Evolutionary conservation across 2,113 vertebrate genomes (phyloP), one percentile per base, ranked within the genome.

Genomic region (Strix aluco): DNA sequence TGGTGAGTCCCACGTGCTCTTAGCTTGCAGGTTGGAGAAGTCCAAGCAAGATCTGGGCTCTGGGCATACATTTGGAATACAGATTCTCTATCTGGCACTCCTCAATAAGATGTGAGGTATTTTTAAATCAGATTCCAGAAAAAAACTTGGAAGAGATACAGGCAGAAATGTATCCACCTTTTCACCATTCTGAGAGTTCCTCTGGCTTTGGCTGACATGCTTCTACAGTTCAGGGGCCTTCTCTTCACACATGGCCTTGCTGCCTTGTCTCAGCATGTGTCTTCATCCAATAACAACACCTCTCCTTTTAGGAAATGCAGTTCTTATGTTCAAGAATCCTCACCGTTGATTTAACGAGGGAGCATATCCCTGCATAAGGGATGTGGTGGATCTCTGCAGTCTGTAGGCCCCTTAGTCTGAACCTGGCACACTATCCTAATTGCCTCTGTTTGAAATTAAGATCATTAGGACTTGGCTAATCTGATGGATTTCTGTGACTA

Each of bases 1-100:
- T 85, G 7, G 2, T 9, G 27, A 79, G 27, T 44, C 46, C 66
- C 10, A 5, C 0, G 0, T 69, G 36, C 14, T 81, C 49, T 75
- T 91, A 69, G 20, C 27, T 82, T 94, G 40, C 66, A 79, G n/a
- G 27, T 52, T 85, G 69, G 52, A 84, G 80, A 38, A 72, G 10
- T 46, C 46, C n/a, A 75, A 75, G n/a, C 34, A 66, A 59, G 82
- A 61, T 82, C 30, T 34, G 30, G 16, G 11, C 52, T 74, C 23
- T 71, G 49, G 73, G 14, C 47, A 52, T 81, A 40, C 3, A 5
- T 73, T 87, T 71, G 44, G 40, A 87, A 47, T 61, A 62, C 44
- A 81, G 16, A 30, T 71, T 74, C 54, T 91, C 63, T 16, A 42
- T 61, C 42, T 93, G 80, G 6, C 59, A 17, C 44, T 61, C 27